These are phyloP conservation scores for Phalera bucephala DNA, from an alignment of 2,888 invertebrate species.

Conservation along the genomic window DNA sequence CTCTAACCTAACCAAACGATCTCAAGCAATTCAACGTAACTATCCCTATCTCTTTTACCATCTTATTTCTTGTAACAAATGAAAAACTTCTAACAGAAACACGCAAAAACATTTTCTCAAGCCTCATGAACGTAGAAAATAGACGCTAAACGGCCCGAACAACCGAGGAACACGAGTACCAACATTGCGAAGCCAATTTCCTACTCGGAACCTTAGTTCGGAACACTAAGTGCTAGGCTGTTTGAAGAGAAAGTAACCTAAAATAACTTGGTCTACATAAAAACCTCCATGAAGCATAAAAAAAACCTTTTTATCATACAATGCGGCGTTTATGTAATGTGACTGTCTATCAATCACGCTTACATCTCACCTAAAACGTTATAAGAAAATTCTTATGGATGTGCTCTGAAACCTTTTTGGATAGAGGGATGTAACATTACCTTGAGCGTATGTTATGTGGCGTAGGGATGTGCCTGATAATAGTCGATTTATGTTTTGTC, in stretches of 20 bases:
- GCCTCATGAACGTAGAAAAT: too few relatives aligned
- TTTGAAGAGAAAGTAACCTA: conserved; percentile 21
- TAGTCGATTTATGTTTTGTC: too few relatives aligned
- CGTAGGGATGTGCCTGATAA: not conserved
- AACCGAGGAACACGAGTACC: conserved; percentile 8
- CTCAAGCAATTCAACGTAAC: too few relatives aligned
- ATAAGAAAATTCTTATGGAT: conserved; percentile 34
- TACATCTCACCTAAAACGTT: conserved; percentile 32
- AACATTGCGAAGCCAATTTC: conserved; percentile 14
- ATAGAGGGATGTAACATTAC: conserved; percentile 4
- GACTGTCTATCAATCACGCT: conserved; percentile 47
- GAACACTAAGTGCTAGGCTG: conserved; percentile 11
- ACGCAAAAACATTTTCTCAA: too few relatives aligned
- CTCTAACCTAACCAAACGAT: too few relatives aligned
- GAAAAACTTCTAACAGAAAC: too few relatives aligned
- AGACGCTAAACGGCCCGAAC: not conserved
- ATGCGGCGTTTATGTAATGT: conserved; percentile 38
- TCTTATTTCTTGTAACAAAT: too few relatives aligned
- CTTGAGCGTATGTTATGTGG: not conserved
- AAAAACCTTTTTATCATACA: conserved; percentile 36
- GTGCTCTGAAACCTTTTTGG: conserved; percentile 22
- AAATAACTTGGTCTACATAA: conserved; percentile 26
- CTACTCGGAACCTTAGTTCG: too few relatives aligned
- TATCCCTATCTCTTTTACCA: too few relatives aligned
- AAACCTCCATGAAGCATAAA: conserved; percentile 23